A percentile compares a stretch with the other conserved stretches of the same genome.
Conservation (phyloP, 2,113 vertebrate species). For the Rhinolophus sinicus region DNA sequence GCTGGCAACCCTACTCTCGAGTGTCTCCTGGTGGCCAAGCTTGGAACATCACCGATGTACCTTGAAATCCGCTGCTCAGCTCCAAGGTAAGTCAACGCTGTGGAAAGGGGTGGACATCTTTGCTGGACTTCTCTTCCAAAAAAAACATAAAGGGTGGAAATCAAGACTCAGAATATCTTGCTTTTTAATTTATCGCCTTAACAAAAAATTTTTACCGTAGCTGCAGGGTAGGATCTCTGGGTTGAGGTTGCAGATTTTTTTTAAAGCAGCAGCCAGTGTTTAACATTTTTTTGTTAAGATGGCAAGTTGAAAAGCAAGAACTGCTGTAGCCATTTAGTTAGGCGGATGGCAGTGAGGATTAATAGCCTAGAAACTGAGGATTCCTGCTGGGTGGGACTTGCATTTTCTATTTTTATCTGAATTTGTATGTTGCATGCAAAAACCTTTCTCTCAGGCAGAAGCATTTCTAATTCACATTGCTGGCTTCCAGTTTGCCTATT, state of each 20-base stretch:
- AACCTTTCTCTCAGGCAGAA: neutral
- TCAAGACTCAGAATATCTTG: neutral
- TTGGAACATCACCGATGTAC: neutral
- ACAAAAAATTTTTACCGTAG: neutral
- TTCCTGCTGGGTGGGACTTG: neutral
- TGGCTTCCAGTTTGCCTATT: neutral
- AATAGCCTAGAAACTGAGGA: neutral
- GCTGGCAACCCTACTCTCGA: neutral
- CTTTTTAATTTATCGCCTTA: neutral
- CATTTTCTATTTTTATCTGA: neutral
- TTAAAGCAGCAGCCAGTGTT: neutral
- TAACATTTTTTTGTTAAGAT: neutral
- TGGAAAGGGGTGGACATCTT: neutral
- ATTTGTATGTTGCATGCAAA: neutral
- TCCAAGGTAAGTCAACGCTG: neutral
- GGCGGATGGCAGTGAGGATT: neutral
- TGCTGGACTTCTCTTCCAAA: neutral
- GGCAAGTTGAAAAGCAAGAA: neutral
- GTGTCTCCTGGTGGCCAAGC: neutral
- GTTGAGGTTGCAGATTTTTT: neutral
- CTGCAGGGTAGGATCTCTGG: neutral
- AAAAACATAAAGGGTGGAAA: neutral
- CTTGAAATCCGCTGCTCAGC: neutral
- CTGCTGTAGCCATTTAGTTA: neutral
- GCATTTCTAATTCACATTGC: neutral